Evolutionary conservation across 2,888 invertebrate genomes (phyloP).

Genomic region (Pinctada fucata): DNA sequence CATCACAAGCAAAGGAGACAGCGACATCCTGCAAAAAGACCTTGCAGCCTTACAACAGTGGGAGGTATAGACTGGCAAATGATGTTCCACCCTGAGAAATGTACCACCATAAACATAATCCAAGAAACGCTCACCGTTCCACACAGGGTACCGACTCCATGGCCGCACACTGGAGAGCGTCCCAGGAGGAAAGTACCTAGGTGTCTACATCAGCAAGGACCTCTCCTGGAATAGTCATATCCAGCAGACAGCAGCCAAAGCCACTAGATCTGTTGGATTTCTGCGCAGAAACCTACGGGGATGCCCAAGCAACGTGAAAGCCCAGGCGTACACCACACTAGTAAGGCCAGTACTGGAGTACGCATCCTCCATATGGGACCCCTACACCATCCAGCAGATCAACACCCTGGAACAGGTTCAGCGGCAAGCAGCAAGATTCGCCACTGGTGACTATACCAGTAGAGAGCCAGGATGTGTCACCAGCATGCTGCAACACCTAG

Average conservation of each 20-base stretch:
- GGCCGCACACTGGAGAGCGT: slow-evolving; percentile 2
- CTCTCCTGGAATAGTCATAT: slow-evolving; percentile 11
- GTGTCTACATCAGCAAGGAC: slow-evolving; percentile 4
- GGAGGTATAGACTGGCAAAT: background rate
- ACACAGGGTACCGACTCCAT: slow-evolving; percentile 2
- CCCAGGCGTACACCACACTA: background rate
- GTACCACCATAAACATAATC: background rate
- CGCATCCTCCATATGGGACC: slow-evolving; percentile 19
- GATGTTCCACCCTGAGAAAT: background rate
- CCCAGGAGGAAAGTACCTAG: background rate
- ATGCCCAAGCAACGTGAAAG: background rate
- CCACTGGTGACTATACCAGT: background rate
- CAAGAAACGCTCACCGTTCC: background rate
- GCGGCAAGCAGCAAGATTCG: slow-evolving; percentile 13
- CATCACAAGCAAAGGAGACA: background rate
- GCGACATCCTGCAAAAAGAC: background rate
- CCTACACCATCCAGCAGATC: background rate
- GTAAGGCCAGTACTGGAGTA: slow-evolving; percentile 16
- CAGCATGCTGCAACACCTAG: background rate
- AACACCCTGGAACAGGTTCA: background rate
- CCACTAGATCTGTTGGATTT: background rate
- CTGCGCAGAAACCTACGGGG: background rate
- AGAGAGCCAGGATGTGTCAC: slow-evolving; percentile 19
- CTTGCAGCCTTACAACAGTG: background rate
- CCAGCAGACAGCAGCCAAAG: background rate